Percentiles rank a stretch among this genome's conserved stretches.
phyloP scores from a whole-genome alignment of 2,113 vertebrate genomes.

The Cyphomyrus discorhynchus region DNA sequence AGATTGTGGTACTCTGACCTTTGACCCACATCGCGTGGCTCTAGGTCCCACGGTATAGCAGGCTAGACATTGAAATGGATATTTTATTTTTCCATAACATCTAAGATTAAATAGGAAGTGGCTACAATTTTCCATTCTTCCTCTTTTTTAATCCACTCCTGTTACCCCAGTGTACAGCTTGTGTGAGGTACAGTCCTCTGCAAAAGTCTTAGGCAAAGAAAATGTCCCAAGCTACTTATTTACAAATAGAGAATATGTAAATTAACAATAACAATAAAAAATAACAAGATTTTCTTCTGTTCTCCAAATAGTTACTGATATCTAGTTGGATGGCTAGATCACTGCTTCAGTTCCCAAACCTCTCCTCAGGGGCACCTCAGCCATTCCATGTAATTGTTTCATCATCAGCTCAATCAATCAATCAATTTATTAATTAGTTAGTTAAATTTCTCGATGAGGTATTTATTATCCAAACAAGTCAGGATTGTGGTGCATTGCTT shows the following conservation, averaged over 20 bases:
- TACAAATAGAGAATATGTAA: neutral
- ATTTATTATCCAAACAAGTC: neutral
- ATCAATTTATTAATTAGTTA: neutral
- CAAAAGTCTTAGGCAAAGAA: neutral
- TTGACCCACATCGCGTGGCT: neutral
- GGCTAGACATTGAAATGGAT: neutral
- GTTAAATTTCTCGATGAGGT: neutral
- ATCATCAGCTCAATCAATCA: neutral
- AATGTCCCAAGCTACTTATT: neutral
- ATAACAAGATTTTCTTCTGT: neutral
- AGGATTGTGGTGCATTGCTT: neutral
- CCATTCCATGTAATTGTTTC: neutral
- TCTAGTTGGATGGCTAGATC: neutral
- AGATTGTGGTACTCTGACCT: neutral
- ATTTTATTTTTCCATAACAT: neutral
- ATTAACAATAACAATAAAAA: neutral
- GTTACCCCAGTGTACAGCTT: neutral
- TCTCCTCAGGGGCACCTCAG: neutral
- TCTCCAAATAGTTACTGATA: neutral
- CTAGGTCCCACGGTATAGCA: neutral
- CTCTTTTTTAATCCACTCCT: neutral
- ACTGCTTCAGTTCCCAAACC: neutral
- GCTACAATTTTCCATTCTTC: neutral
- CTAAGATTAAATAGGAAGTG: neutral
- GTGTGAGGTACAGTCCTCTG: neutral